Conservation (phyloP, 1,140 invertebrate genomes). For the Drosophila lini region DNA sequence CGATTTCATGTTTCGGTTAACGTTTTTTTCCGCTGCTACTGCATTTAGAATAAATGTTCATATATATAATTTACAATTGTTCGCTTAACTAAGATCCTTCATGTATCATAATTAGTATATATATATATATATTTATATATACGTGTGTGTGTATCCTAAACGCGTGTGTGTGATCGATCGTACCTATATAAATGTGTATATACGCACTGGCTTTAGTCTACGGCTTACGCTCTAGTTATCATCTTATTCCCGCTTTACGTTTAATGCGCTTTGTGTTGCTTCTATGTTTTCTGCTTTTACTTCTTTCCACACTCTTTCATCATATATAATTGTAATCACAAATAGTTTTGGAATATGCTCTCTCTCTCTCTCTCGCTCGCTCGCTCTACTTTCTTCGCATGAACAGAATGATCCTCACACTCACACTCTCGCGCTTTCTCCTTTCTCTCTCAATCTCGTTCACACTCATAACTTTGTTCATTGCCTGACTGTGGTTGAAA, state of each 20-base stretch:
- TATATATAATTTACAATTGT: slow-evolving; percentile 65
- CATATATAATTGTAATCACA: slow-evolving; percentile 80
- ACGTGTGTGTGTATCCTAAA: slow-evolving; percentile 15
- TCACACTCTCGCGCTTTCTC: slow-evolving; percentile 8
- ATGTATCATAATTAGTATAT: slow-evolving; percentile 23
- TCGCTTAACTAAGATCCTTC: slow-evolving; percentile 53
- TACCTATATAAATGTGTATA: slow-evolving; percentile 40
- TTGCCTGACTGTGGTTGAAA: slow-evolving; percentile 48
- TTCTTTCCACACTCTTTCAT: slow-evolving; percentile 26
- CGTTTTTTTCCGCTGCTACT: slow-evolving; percentile 31
- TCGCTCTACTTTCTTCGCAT: slow-evolving; percentile 15
- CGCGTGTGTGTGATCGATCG: slow-evolving; percentile 28
- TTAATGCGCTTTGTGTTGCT: slow-evolving; percentile 70
- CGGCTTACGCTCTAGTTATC: slow-evolving; percentile 51
- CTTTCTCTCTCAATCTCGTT: slow-evolving; percentile 10
- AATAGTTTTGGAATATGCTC: slow-evolving; percentile 83
- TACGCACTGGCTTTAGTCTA: slow-evolving; percentile 52
- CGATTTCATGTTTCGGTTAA: slow-evolving; percentile 16
- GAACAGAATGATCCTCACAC: slow-evolving; percentile 33
- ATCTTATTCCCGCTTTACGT: slow-evolving; percentile 42
- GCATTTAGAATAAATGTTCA: slow-evolving; percentile 57
- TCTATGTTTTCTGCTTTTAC: slow-evolving; percentile 49
- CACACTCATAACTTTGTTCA: slow-evolving; percentile 61
- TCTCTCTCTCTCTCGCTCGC: slow-evolving; percentile 21
- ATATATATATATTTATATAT: slow-evolving; percentile 18